Evolutionary conservation across 2,888 invertebrate genomes (phyloP), one percentile per base, ranked within the genome.

Genomic region (Ptilodon capucinus): DNA sequence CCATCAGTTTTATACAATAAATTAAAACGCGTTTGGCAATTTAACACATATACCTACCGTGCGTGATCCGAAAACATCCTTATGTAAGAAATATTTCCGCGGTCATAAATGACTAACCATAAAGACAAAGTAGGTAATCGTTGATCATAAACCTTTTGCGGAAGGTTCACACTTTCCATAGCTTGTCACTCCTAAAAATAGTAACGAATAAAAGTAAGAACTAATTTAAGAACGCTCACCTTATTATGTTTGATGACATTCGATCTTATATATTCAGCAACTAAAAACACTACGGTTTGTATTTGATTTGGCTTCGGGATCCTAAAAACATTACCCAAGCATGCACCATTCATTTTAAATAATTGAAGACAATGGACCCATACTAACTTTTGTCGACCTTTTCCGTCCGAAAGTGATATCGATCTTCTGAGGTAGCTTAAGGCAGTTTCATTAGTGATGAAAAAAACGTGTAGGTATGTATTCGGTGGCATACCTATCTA

Each of bases 321-420:
- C n/a, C n/a, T n/a, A n/a, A n/a, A n/a, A n/a, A n/a, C n/a, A n/a
- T n/a, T n/a, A n/a, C n/a, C n/a, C n/a, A n/a, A n/a, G n/a, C n/a
- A n/a, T n/a, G n/a, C 17, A 34, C 17, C 43, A 39, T 42, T 43
- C 32, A 18, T 34, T 4, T 6, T 30, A 34, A 4, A 34, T 46
- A 46, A 56, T 56, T 36, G 60, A 28, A 32, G 30, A 39, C 38
- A 32, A 38, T 46, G 35, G 19, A 44, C 34, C 39, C 21, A 7
- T 32, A 41, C 46, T 44, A 46, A 51, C 18, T 18, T 48, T 25
- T 25, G 21, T 21, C 51, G 42, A 49, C 44, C 39, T 38, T 40
- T 45, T 42, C 42, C 35, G 40, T 64, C 61, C 62, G 48, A 51
- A 62, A 65, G 53, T 59, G 59, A 65, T 62, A 62, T 16, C 35